Evolutionary conservation across 2,113 vertebrate species (phyloP).

Genomic region (Tragulus kanchil): DNA sequence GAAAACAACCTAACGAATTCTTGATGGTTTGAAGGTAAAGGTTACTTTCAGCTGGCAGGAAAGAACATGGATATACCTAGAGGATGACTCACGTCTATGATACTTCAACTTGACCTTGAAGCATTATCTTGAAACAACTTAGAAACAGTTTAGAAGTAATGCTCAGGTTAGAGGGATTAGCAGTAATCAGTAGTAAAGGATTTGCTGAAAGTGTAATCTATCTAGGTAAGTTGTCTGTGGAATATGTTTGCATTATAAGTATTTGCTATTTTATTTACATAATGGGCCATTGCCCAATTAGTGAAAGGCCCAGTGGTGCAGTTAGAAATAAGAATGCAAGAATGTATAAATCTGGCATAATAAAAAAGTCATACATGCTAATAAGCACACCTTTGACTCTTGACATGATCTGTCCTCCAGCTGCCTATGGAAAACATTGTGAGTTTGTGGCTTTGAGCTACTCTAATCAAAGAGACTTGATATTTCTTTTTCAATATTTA

Average conservation of each 20-base stretch:
- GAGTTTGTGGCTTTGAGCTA: not conserved
- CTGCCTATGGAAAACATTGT: not conserved
- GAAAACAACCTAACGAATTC: not conserved
- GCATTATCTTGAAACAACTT: not conserved
- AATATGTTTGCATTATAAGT: not conserved
- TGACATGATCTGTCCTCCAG: not conserved
- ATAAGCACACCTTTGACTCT: not conserved
- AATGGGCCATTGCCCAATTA: not conserved
- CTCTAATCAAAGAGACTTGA: not conserved
- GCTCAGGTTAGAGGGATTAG: not conserved
- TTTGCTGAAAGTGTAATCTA: not conserved
- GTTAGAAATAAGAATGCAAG: not conserved
- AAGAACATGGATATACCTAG: not conserved
- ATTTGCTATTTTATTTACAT: not conserved
- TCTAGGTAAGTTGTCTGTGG: not conserved
- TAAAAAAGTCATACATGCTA: not conserved
- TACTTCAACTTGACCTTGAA: not conserved
- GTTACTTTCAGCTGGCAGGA: not conserved
- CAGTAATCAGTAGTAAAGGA: not conserved
- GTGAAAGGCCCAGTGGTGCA: not conserved
- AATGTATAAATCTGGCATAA: not conserved
- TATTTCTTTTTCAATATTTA: not conserved
- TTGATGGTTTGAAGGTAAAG: not conserved
- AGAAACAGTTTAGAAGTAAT: not conserved
- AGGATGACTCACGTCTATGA: not conserved